A percentile compares a stretch with the other conserved stretches of the same genome.
phyloP scores from a whole-genome alignment of 2,113 vertebrate genomes.

The Pleuronectes platessa region DNA sequence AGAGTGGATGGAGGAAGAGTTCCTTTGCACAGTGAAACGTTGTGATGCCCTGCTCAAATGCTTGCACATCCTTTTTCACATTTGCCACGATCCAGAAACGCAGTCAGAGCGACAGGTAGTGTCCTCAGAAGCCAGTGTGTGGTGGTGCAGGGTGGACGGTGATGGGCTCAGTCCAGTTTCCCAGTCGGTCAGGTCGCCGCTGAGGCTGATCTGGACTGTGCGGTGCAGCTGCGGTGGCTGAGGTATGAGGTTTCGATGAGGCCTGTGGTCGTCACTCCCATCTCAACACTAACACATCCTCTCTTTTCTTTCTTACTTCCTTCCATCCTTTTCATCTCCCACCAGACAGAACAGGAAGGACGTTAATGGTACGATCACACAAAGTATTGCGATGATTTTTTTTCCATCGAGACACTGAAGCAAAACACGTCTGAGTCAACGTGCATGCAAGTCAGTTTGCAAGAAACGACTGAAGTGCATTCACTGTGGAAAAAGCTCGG shows the following conservation, averaged over 20 bases:
- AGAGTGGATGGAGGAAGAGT: slow-evolving; percentile 19
- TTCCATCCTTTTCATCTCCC: background rate
- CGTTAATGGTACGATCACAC: slow-evolving; percentile 32
- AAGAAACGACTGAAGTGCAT: slow-evolving; percentile 9
- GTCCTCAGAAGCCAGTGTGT: slow-evolving; percentile 10
- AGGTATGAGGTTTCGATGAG: slow-evolving; percentile 56
- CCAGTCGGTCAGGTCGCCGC: background rate
- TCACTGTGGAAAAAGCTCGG: background rate
- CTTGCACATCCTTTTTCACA: background rate
- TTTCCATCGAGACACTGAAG: no score
- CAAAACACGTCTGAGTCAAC: no score
- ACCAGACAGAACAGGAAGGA: slow-evolving; percentile 24
- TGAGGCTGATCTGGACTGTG: slow-evolving; percentile 1
- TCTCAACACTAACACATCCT: slow-evolving; percentile 4
- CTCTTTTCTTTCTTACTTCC: background rate
- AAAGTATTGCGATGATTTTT: slow-evolving; percentile 17
- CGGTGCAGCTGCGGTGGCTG: slow-evolving; percentile 24
- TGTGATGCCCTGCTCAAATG: slow-evolving; percentile 5
- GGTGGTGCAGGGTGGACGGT: background rate
- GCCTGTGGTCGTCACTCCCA: slow-evolving; percentile 13
- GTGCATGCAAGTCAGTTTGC: no score
- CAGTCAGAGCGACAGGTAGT: background rate
- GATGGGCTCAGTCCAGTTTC: slow-evolving; percentile 4
- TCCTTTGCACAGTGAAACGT: slow-evolving; percentile 10
- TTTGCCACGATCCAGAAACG: slow-evolving; percentile 1